Percentiles rank a stretch among this genome's conserved stretches.
Evolutionary conservation across 2,888 invertebrate genomes (phyloP).

Genomic region (Micoletzkya japonica): DNA sequence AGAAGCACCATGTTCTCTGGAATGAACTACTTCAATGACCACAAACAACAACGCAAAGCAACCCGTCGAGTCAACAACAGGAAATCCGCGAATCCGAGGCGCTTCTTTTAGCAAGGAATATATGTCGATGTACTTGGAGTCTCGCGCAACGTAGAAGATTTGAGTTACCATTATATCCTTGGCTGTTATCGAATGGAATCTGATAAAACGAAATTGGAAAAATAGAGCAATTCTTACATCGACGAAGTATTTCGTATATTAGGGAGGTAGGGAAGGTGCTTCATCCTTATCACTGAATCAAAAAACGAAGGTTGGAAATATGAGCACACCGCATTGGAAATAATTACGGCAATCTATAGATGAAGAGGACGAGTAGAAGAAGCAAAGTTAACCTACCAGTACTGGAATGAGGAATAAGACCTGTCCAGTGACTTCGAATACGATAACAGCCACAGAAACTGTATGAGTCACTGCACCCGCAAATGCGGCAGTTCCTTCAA

Average conservation of each 20-base stretch:
- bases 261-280: slow-evolving; percentile 93
- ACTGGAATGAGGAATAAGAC: slow-evolving; percentile 93
- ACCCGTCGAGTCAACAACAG: slow-evolving; percentile 78
- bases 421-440: slow-evolving; percentile 98
- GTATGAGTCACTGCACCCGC: slow-evolving; percentile 88
- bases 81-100: slow-evolving; percentile 79
- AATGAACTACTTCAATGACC: neutral
- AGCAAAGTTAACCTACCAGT: slow-evolving; percentile 77
- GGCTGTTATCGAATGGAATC: slow-evolving; percentile 69
- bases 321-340: slow-evolving; percentile 90
- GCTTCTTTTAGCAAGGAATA: slow-evolving; percentile 79
- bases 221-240: slow-evolving; percentile 28
- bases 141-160: slow-evolving; percentile 69
- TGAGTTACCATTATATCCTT: slow-evolving; percentile 89
- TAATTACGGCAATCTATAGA: slow-evolving; percentile 82
- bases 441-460: slow-evolving; percentile 94
- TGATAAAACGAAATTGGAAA: slow-evolving; percentile 19
- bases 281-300: slow-evolving; percentile 92
- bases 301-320: slow-evolving; percentile 94
- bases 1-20: slow-evolving; percentile 11
- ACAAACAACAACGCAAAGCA: neutral
- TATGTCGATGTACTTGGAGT: slow-evolving; percentile 76
- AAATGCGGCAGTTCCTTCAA: slow-evolving; percentile 77
- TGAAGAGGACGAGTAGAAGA: neutral
- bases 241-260: slow-evolving; percentile 72